Evolutionary conservation across 2,888 invertebrate genomes (phyloP), one percentile per base, ranked within the genome.

Genomic region (Seira sanloemensis): DNA sequence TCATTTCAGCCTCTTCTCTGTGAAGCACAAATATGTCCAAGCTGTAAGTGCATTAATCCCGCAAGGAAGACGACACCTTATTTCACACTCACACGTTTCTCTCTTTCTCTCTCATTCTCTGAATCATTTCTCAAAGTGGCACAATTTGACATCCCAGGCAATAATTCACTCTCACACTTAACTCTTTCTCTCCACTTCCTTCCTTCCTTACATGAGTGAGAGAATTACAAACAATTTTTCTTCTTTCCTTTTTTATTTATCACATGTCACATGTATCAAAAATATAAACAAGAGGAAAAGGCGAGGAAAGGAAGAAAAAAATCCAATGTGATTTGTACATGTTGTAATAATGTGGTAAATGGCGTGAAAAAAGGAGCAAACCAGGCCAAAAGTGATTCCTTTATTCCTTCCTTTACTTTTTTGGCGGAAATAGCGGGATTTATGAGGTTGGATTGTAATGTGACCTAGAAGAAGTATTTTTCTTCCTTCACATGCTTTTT

Each of bases 71-170:
- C n/a, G n/a, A n/a, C n/a, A n/a, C n/a, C n/a, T n/a, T n/a, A n/a
- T n/a, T n/a, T n/a, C n/a, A n/a, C n/a, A n/a, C n/a, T n/a, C n/a
- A n/a, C n/a, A n/a, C n/a, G n/a, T n/a, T n/a, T n/a, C n/a, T n/a
- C n/a, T n/a, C n/a, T n/a, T n/a, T n/a, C n/a, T n/a, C n/a, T n/a
- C n/a, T n/a, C n/a, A n/a, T n/a, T n/a, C n/a, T n/a, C n/a, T n/a
- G n/a, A n/a, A 81, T 81, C 80, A 81, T 81, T 81, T 81, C 75
- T 81, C 80, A 81, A 81, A 81, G 80, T 81, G 80, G 80, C 80
- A 81, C 80, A 75, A 81, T 81, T 81, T 81, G 80, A 81, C 80
- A 81, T 75, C 37, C 65, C 21, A 21, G 65, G 69, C 80, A 68
- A 81, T 81, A 81, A 75, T 65, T 81, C 80, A 81, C 80, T 81